phyloP scores from a whole-genome alignment of 2,113 vertebrate species.

The Siphamia tubifer region DNA sequence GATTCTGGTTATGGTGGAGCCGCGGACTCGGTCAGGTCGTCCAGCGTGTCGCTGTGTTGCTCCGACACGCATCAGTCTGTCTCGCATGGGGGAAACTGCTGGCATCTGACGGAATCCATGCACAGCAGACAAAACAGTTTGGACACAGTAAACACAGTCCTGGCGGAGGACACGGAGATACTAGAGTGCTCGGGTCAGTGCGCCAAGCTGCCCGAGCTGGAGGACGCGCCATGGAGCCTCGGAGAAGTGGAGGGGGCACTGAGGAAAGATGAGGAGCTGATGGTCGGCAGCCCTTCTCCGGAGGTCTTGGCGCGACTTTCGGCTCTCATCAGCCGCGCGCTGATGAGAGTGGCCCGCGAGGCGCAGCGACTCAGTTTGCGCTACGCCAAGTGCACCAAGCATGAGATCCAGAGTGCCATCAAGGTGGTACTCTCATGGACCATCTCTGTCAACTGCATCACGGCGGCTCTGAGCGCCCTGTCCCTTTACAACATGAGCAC shows the following conservation, averaged over 20 bases:
- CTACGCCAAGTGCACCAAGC: constrained; percentile 81
- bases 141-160: constrained; percentile 96
- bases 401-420: constrained; percentile 81
- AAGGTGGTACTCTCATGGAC: constrained; percentile 83
- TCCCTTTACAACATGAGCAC: constrained; percentile 84
- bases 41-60: constrained; percentile 83
- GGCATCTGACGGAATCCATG: constrained; percentile 97
- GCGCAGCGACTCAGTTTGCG: constrained; percentile 82
- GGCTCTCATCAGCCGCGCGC: constrained; percentile 83
- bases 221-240: constrained; percentile 82
- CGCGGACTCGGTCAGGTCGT: constrained; percentile 84
- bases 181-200: constrained; percentile 92
- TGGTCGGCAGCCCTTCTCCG: constrained; percentile 64
- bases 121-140: constrained; percentile 97
- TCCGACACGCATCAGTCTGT: constrained; percentile 79
- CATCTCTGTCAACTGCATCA: constrained; percentile 80
- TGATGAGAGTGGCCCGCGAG: constrained; percentile 80
- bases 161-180: constrained; percentile 86
- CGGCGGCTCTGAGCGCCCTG: constrained; percentile 78
- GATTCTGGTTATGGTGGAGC: constrained; percentile 87
- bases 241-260: constrained; percentile 79
- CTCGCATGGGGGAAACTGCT: constrained; percentile 85
- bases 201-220: constrained; percentile 81
- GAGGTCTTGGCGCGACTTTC: constrained; percentile 89
- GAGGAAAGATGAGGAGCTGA: constrained; percentile 69